Evolutionary conservation across 2,888 invertebrate species (phyloP).

Genomic region (Doris montereyensis): DNA sequence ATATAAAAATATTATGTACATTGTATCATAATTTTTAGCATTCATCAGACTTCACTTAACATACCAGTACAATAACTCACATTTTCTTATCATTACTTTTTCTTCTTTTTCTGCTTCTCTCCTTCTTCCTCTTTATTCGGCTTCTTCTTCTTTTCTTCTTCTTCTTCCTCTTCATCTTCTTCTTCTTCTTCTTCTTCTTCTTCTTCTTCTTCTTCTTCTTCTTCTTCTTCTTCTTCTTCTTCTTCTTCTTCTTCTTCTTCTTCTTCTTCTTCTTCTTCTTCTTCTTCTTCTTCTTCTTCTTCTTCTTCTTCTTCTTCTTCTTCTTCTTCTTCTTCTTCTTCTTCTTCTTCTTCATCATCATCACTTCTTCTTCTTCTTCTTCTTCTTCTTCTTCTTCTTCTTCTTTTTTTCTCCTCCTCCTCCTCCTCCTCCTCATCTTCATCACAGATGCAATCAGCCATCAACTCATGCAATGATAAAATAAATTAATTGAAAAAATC

Average conservation of each 20-base stretch:
- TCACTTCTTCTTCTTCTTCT: conserved; percentile 28
- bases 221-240: conserved; percentile 26
- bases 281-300: conserved; percentile 7
- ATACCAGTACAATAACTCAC: too few relatives aligned
- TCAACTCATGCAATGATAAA: neutral
- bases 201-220: conserved; percentile 20
- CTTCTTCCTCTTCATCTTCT: neutral
- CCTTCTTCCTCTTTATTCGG: neutral
- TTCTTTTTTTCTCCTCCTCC: neutral
- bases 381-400: conserved; percentile 4
- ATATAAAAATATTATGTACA: too few relatives aligned
- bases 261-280: conserved; percentile 24
- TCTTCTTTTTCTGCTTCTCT: neutral
- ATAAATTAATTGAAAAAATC: neutral
- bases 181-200: conserved; percentile 8
- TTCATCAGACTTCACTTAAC: too few relatives aligned
- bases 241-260: conserved; percentile 29
- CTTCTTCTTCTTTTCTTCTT: neutral
- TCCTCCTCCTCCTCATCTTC: too few relatives aligned
- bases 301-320: conserved; percentile 23
- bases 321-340: conserved; percentile 16
- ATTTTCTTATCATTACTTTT: neutral
- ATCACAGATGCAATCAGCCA: too few relatives aligned
- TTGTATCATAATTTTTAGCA: too few relatives aligned
- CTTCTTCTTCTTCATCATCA: conserved; percentile 24